Percentiles rank a stretch among this genome's conserved stretches.
These are phyloP conservation scores for Clinocottus analis DNA, from an alignment of 2,113 vertebrate species.

Conservation along the genomic window DNA sequence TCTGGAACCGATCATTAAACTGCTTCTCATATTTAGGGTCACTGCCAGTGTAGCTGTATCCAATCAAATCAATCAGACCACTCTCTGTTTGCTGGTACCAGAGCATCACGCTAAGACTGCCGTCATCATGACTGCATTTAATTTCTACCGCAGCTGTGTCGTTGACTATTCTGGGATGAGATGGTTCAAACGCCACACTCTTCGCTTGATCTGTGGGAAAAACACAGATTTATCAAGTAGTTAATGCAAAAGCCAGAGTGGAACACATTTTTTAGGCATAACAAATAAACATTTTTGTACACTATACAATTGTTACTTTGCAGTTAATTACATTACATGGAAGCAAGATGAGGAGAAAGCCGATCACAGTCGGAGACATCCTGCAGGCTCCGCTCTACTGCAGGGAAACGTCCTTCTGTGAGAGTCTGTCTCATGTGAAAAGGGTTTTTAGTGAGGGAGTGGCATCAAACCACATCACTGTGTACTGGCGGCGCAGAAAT, in stretches of 20 bases:
- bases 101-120: neutral
- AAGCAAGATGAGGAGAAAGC: constrained; percentile 39
- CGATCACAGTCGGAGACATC: constrained; percentile 28
- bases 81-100: constrained; percentile 69
- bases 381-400: neutral
- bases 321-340: constrained; percentile 32
- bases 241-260: neutral
- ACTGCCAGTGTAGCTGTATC: constrained; percentile 6
- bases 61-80: constrained; percentile 58
- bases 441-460: constrained; percentile 57
- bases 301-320: neutral
- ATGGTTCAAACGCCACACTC: constrained; percentile 44
- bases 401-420: neutral
- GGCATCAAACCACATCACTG: constrained; percentile 63
- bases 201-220: constrained; percentile 19
- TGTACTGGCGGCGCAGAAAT: constrained; percentile 78
- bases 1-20: constrained; percentile 34
- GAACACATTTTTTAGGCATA: neutral
- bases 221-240: constrained; percentile 26
- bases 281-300: too few species aligned
- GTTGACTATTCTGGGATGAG: constrained; percentile 9
- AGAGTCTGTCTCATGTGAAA: neutral
- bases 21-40: constrained; percentile 5
- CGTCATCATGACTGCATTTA: constrained; percentile 55
- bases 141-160: constrained; percentile 16